Conservation (phyloP, 92 coral and sea anemone species). For the Parazoanthus atlanticus region DNA sequence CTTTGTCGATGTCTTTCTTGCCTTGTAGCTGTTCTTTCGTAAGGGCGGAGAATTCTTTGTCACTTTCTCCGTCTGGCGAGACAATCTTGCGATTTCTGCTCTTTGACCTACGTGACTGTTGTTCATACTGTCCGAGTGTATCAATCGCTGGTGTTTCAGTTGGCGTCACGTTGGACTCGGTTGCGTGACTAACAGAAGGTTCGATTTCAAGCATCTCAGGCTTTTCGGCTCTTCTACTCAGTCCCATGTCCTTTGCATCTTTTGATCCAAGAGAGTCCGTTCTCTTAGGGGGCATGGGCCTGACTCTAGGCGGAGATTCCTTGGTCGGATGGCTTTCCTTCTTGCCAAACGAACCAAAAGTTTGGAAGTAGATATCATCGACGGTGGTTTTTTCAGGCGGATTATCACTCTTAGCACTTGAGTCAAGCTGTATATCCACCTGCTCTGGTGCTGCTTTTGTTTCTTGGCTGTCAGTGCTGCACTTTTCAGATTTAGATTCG, state of each 20-base stretch:
- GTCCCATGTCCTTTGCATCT: constrained; percentile 41
- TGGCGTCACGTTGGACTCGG: constrained; percentile 44
- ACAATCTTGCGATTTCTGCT: constrained; percentile 84
- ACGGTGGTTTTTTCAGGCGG: constrained; percentile 24
- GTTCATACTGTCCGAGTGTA: constrained; percentile 86
- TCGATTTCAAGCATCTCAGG: constrained; percentile 23
- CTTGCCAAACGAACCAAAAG: constrained; percentile 76
- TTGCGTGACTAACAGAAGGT: constrained; percentile 4
- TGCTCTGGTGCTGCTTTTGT: constrained; percentile 31
- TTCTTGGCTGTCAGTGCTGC: not conserved
- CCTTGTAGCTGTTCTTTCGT: constrained; percentile 31
- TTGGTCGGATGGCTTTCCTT: constrained; percentile 27
- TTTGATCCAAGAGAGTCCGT: constrained; percentile 45
- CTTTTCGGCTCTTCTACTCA: constrained; percentile 15
- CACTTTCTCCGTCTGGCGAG: constrained; percentile 81
- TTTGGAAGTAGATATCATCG: constrained; percentile 58
- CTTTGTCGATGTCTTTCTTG: constrained; percentile 68
- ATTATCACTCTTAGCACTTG: constrained; percentile 26
- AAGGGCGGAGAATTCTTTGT: constrained; percentile 57
- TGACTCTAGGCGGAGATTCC: constrained; percentile 23
- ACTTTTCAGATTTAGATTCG: not conserved
- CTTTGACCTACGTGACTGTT: constrained; percentile 81
- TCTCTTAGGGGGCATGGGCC: constrained; percentile 42
- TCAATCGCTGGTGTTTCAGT: constrained; percentile 71
- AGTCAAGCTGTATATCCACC: not conserved